Evolutionary conservation across 2,888 invertebrate genomes (phyloP).

Genomic region (Tyria jacobaeae): DNA sequence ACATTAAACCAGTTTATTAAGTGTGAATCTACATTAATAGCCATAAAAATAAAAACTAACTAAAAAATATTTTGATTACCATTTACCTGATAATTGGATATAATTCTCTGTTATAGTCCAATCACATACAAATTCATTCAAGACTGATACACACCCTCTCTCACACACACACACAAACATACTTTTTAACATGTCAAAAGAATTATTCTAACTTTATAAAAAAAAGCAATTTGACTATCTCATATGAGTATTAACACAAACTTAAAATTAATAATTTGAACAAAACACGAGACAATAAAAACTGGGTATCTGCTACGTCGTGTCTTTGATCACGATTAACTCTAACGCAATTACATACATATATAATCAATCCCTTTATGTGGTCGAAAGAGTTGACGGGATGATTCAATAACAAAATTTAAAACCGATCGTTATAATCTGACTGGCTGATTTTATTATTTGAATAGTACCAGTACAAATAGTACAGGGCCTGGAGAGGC

Average conservation of each 20-base stretch:
- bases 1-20: neutral
- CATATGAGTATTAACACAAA: too few species aligned
- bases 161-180: too few species aligned
- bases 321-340: conserved; percentile 3
- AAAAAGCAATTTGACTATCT: too few species aligned
- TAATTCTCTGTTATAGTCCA: too few species aligned
- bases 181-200: too few species aligned
- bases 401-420: neutral
- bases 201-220: too few species aligned
- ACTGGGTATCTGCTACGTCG: neutral
- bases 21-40: neutral
- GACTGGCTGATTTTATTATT: neutral
- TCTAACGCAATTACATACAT: conserved; percentile 7
- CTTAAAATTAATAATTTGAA: neutral
- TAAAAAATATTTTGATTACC: too few species aligned
- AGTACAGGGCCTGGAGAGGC: too few species aligned
- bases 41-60: too few species aligned
- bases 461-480: neutral
- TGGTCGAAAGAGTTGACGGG: neutral
- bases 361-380: neutral
- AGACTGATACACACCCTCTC: too few species aligned
- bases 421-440: neutral
- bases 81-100: too few species aligned
- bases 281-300: neutral
- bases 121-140: too few species aligned